Evolutionary conservation across 1,140 invertebrate genomes (phyloP), one percentile per base, ranked within the genome.

Genomic region (Sarcophaga peregrina): DNA sequence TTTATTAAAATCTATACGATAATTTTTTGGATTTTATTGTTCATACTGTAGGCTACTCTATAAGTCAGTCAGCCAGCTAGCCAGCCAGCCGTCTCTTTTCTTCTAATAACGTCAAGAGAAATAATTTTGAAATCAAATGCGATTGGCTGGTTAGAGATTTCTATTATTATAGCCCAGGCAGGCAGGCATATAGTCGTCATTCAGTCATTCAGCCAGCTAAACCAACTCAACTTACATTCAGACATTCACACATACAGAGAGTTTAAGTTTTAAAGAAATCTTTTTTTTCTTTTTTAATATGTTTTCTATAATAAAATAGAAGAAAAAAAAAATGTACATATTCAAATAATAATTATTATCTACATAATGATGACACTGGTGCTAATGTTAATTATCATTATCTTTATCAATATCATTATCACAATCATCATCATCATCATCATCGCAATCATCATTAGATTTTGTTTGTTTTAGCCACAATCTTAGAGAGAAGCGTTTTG

Each of bases 281-380:
- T 2, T 37, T 37, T 37, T 37, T 37, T 37, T 37, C 4, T 37
- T 37, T 37, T 37, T 37, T 37, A 68, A 68, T 68, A 68, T 20
- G 7, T 68, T 68, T 68, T 68, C 62, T 68, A 68, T 68, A 68
- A 68, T 68, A 68, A 68, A 68, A 68, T 17, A 25, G 17, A 37
- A 37, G 25, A 37, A 37, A 37, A 37, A 37, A 37, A 2, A 37
- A 37, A 37, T n/a, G n/a, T n/a, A 37, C 25, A 37, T 37, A 37
- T 37, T 37, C 25, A 37, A 68, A 68, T 68, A 68, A 68, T 68
- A n/a, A 68, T 68, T 68, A 68, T 68, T 68, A 68, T 68, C n/a
- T n/a, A 58, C 54, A 4, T 58, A 58, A 58, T 58, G 13, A 58
- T 58, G 54, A 58, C 54, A 13, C 15, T 13, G 54, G 6, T 58